These are phyloP conservation scores for Rhynchophorus ferrugineus DNA, from an alignment of 1,140 invertebrate genomes.

Conservation along the genomic window DNA sequence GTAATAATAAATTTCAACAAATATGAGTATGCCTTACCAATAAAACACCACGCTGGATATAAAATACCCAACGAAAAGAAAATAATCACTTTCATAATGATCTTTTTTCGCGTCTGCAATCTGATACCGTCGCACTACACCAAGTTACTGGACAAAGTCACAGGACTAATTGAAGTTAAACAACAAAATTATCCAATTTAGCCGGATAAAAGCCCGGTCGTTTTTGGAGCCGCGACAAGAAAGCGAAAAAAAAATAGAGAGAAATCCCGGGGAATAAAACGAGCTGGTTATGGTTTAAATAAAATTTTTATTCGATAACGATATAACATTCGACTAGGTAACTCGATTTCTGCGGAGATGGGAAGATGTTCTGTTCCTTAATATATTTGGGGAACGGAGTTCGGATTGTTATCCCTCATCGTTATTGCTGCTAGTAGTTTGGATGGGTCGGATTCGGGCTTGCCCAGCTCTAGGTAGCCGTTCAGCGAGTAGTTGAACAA, in stretches of 20 bases:
- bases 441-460: slow-evolving; percentile 36
- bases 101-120: neutral
- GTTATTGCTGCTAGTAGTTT: slow-evolving; percentile 35
- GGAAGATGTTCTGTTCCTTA: too few species aligned
- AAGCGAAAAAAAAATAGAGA: too few species aligned
- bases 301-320: neutral
- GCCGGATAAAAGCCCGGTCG: too few species aligned
- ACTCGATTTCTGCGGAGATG: too few species aligned
- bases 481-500: slow-evolving; percentile 73
- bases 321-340: too few species aligned
- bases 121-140: too few species aligned
- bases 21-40: neutral
- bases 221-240: too few species aligned
- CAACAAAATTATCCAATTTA: neutral
- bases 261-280: too few species aligned
- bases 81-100: neutral
- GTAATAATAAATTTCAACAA: too few species aligned
- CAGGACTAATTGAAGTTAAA: too few species aligned
- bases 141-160: too few species aligned
- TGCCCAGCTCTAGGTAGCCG: slow-evolving; percentile 60
- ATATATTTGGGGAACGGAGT: slow-evolving; percentile 19
- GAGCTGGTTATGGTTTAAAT: neutral
- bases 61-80: neutral
- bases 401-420: slow-evolving; percentile 29
- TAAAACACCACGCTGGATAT: slow-evolving; percentile 2